Conservation (phyloP, 2,113 vertebrate species). For the Tetrax tetrax region DNA sequence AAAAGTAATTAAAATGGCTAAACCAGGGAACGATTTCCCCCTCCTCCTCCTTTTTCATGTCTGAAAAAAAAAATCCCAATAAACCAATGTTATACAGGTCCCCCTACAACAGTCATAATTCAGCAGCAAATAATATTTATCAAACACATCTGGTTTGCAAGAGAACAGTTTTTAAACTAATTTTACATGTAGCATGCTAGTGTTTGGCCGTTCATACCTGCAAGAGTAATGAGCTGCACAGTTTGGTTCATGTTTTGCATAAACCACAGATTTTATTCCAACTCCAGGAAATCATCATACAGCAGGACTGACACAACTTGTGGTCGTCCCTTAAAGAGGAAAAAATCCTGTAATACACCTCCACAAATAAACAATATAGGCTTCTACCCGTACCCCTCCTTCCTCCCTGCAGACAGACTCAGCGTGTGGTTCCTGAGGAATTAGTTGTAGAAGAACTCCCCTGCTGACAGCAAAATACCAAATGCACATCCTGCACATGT, state of each 20-base stretch:
- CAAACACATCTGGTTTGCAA: background rate
- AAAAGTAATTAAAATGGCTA: background rate
- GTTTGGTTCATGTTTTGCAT: background rate
- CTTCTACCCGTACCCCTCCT: conserved; percentile 24
- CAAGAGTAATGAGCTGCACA: background rate
- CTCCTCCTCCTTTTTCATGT: too few relatives aligned
- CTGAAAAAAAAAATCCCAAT: background rate
- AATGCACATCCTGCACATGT: conserved; percentile 74
- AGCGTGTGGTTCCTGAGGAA: conserved; percentile 79
- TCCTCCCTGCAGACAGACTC: conserved; percentile 75
- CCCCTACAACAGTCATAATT: background rate
- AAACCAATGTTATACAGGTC: background rate
- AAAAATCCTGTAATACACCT: conserved; percentile 21
- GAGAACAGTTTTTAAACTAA: background rate
- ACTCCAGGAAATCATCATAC: conserved; percentile 38
- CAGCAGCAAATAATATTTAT: background rate
- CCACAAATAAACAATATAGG: conserved; percentile 56
- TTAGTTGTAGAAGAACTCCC: conserved; percentile 75
- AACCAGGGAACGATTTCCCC: background rate
- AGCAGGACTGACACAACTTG: conserved; percentile 36
- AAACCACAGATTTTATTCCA: background rate
- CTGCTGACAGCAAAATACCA: conserved; percentile 83
- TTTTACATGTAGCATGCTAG: background rate
- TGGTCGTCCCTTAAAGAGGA: conserved; percentile 43
- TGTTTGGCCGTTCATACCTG: conserved; percentile 2